phyloP scores from a whole-genome alignment of 1,140 invertebrate species.

The Patella vulgata region DNA sequence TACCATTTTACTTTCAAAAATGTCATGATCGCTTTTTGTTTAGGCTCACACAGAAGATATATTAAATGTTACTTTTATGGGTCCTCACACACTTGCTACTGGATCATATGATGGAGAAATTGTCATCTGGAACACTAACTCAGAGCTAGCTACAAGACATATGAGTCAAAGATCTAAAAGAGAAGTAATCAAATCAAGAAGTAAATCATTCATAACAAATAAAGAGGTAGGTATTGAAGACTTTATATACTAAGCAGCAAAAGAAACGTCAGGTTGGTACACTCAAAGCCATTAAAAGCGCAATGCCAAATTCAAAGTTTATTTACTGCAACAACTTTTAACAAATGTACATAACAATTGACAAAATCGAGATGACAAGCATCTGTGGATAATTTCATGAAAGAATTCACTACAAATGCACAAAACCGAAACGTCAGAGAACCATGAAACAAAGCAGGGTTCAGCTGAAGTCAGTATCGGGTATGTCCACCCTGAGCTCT shows the following conservation, averaged over 20 bases:
- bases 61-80: slow-evolving; percentile 70
- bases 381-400: too few relatives aligned
- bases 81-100: slow-evolving; percentile 77
- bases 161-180: slow-evolving; percentile 48
- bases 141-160: slow-evolving; percentile 55
- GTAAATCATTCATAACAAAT: slow-evolving; percentile 26
- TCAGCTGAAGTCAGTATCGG: not conserved
- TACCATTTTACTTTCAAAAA: too few relatives aligned
- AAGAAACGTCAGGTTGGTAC: too few relatives aligned
- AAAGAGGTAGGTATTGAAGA: slow-evolving; percentile 24
- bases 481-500: too few relatives aligned
- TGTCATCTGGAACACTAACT: slow-evolving; percentile 75
- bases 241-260: too few relatives aligned
- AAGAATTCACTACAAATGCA: too few relatives aligned
- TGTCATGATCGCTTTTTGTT: not conserved
- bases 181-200: slow-evolving; percentile 37
- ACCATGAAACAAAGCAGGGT: not conserved
- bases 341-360: too few relatives aligned
- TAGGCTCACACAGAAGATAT: slow-evolving; percentile 78
- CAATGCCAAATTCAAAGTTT: too few relatives aligned
- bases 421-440: too few relatives aligned
- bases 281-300: too few relatives aligned
- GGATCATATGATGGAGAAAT: slow-evolving; percentile 79
- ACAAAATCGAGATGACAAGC: too few relatives aligned
- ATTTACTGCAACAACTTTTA: too few relatives aligned